Evolutionary conservation across 2,113 vertebrate genomes (phyloP).

Genomic region (Oxygymnocypris stewartii): DNA sequence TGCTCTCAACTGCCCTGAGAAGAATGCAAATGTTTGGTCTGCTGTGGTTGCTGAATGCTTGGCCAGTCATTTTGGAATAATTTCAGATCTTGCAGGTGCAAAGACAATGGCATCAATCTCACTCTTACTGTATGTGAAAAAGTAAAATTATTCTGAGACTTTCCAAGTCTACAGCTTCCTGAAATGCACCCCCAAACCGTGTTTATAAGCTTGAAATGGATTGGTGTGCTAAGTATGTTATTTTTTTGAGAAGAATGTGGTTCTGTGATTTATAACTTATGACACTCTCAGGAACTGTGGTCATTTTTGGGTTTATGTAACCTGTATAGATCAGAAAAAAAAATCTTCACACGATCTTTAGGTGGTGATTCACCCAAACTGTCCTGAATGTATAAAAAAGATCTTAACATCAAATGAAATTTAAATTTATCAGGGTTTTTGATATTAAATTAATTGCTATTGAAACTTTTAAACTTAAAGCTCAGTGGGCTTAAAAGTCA

Average conservation of each 20-base stretch:
- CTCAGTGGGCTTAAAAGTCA: background rate
- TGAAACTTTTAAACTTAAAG: background rate
- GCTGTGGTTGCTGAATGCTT: conserved; percentile 55
- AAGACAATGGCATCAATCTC: conserved; percentile 52
- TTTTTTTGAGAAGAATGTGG: background rate
- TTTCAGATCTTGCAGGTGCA: conserved; percentile 73
- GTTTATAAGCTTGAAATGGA: background rate
- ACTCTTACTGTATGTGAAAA: background rate
- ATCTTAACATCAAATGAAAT: background rate
- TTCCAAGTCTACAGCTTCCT: conserved; percentile 1
- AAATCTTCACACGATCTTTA: background rate
- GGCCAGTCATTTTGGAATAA: conserved; percentile 61
- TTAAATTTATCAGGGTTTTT: background rate
- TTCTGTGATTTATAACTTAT: background rate
- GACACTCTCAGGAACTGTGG: background rate
- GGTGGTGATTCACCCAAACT: background rate
- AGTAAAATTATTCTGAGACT: background rate
- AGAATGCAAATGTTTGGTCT: conserved; percentile 69
- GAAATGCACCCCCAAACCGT: background rate
- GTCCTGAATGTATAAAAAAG: background rate
- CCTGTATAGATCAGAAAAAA: background rate
- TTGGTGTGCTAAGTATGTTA: background rate
- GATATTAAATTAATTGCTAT: background rate
- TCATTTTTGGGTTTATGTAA: background rate
- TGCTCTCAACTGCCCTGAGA: conserved; percentile 32